Evolutionary conservation across 2,797 vertebrate species (phyloP).

Genomic region (Pangasius djambal): DNA sequence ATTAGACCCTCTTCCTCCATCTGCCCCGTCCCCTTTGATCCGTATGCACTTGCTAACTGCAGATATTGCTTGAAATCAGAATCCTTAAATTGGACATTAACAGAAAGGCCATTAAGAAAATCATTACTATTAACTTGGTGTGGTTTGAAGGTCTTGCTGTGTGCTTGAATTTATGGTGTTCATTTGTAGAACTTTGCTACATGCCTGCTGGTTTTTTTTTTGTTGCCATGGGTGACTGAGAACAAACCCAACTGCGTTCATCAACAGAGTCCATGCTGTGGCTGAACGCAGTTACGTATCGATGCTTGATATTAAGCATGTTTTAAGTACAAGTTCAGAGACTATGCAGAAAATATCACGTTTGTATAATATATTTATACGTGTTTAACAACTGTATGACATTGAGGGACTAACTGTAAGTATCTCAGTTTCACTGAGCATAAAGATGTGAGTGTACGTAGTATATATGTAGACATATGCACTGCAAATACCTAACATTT

Average conservation of each 20-base stretch:
- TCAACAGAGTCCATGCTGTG: slow-evolving; percentile 11
- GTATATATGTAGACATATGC: neutral
- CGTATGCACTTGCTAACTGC: slow-evolving; percentile 18
- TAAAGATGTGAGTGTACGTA: neutral
- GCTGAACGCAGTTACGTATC: slow-evolving; percentile 19
- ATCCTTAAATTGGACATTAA: slow-evolving; percentile 9
- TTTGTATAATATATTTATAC: slow-evolving; percentile 1
- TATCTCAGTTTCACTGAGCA: neutral
- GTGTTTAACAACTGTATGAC: neutral
- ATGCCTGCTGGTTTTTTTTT: slow-evolving; percentile 39
- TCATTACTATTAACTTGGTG: slow-evolving; percentile 35
- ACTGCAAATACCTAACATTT: neutral
- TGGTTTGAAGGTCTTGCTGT: slow-evolving; percentile 51
- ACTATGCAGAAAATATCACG: neutral
- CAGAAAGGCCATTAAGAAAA: slow-evolving; percentile 25
- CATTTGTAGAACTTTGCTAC: slow-evolving; percentile 20
- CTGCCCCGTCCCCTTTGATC: slow-evolving; percentile 31
- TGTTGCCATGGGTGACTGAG: slow-evolving; percentile 11
- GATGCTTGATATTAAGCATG: slow-evolving; percentile 34
- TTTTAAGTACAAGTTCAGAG: slow-evolving; percentile 7
- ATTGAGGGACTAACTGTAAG: neutral
- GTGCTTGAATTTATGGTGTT: slow-evolving; percentile 39
- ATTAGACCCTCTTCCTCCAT: slow-evolving; percentile 26
- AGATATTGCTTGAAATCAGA: slow-evolving; percentile 40
- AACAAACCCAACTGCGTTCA: slow-evolving; percentile 30